phyloP scores from a whole-genome alignment of 2,888 invertebrate species.

The Archaeoteleia sp. region DNA sequence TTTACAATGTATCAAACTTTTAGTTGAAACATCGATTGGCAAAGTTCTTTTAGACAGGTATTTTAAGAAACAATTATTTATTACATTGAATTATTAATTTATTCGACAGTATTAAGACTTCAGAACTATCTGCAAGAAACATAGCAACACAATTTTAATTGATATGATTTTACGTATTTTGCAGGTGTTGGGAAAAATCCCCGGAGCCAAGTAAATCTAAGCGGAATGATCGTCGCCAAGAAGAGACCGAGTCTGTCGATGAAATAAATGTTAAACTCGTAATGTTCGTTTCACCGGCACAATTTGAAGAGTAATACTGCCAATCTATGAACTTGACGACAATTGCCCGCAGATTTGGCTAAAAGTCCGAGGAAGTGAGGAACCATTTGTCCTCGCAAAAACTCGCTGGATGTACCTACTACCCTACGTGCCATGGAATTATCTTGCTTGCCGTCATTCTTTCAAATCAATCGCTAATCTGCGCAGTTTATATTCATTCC shows the following conservation, averaged over 20 bases:
- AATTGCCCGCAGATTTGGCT: constrained; percentile 26
- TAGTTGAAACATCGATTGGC: no score
- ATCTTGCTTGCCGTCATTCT: constrained; percentile 41
- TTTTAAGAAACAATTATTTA: no score
- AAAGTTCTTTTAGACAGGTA: no score
- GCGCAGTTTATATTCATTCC: constrained; percentile 27
- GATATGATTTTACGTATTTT: constrained; percentile 37
- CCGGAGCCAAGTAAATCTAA: constrained; percentile 75
- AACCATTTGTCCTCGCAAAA: constrained; percentile 25
- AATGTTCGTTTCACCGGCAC: constrained; percentile 17
- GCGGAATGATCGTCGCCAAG: constrained; percentile 33
- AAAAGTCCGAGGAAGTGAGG: constrained; percentile 3
- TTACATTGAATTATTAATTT: no score
- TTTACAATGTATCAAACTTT: no score
- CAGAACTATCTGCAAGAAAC: no score
- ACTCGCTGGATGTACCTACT: constrained; percentile 48
- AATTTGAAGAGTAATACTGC: constrained; percentile 47
- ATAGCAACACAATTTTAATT: background rate
- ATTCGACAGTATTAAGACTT: no score
- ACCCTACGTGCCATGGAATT: constrained; percentile 53
- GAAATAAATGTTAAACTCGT: constrained; percentile 18
- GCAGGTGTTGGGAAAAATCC: constrained; percentile 76
- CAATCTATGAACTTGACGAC: constrained; percentile 39
- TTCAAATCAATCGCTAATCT: constrained; percentile 32
- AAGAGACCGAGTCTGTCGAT: constrained; percentile 22